Conservation (phyloP, 2,113 vertebrate species). For the Micromys minutus region DNA sequence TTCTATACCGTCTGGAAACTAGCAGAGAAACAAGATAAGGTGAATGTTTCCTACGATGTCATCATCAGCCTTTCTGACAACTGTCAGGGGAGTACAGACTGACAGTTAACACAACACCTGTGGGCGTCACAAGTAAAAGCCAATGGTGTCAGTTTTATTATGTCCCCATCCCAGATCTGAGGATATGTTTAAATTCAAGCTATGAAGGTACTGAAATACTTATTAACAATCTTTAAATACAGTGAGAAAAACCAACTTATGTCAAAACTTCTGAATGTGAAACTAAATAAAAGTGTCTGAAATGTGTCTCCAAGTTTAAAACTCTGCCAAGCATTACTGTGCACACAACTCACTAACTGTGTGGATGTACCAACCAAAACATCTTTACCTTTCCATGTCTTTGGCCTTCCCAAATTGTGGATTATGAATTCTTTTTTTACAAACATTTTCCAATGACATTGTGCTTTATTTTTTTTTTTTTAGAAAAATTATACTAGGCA, state of each 20-base stretch:
- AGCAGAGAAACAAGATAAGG: constrained; percentile 59
- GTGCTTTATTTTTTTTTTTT: constrained; percentile 44
- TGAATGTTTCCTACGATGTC: not conserved
- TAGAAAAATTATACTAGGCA: constrained; percentile 55
- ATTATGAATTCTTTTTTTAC: constrained; percentile 52
- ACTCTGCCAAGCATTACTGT: constrained; percentile 10
- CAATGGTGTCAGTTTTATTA: not conserved
- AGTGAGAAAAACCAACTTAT: not conserved
- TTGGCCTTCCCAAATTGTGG: constrained; percentile 60
- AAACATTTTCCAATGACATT: constrained; percentile 66
- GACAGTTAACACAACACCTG: not conserved
- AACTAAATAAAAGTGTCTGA: constrained; percentile 60
- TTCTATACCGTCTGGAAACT: constrained; percentile 66
- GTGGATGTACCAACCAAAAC: not conserved
- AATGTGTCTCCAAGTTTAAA: constrained; percentile 41
- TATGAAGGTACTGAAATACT: constrained; percentile 39
- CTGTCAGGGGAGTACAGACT: not conserved
- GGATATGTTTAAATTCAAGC: constrained; percentile 40
- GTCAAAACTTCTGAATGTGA: constrained; percentile 39
- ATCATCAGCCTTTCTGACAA: constrained; percentile 4
- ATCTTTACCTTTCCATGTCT: constrained; percentile 55
- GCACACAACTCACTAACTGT: constrained; percentile 46
- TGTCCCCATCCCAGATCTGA: constrained; percentile 22
- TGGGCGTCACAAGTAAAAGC: not conserved
- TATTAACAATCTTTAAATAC: constrained; percentile 52